Base-by-base conservation (phyloP, 2,797 vertebrate species). In the Diplodus sargus region DNA sequence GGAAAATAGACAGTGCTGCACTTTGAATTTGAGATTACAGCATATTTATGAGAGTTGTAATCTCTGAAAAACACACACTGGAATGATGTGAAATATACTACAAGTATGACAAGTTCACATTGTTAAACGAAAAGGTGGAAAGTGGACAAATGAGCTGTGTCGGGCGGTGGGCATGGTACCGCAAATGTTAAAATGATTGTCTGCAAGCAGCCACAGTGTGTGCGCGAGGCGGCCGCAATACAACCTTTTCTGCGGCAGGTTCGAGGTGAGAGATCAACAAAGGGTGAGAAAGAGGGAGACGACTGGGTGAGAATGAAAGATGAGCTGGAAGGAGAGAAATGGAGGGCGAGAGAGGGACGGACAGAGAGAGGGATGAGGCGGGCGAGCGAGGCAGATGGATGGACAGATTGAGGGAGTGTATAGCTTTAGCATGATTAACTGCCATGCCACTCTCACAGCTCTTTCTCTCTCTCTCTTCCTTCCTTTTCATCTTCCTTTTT, bases 361-460 rank as follows among this genome's bases (percentile, higher is more conserved):
- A 70, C 13, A 60, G 22, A 60, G 61, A 77, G 76, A 72, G 60
- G 63, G 47, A 83, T 65, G 56, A 81, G 49, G 68, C 54, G 53
- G 68, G 66, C 34, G 11, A 77, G 51, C 22, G 76, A 88, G 70
- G 81, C 85, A 91, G 85, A 92, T 87, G 84, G 82, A 91, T 57
- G 47, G 85, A 81, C 85, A 90, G 89, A 93, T 84, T 89, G 87
- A 83, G 86, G 70, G 64, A 88, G 88, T 82, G 84, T 80, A 69
- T 76, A 85, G 70, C 79, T 88, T 91, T 85, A 86, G 84, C 84
- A 76, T 87, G 86, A 91, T 90, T 80, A 83, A 90, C 86, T 82
- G 71, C 59, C 47, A 59, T 63, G 56, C 60, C 70, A 74, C 23
- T 5, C 53, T 85, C 77, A 58, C 47, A 64, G 70, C 57, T 48